phyloP scores from a whole-genome alignment of 2,113 vertebrate species.

The Rhabdomys dilectus region DNA sequence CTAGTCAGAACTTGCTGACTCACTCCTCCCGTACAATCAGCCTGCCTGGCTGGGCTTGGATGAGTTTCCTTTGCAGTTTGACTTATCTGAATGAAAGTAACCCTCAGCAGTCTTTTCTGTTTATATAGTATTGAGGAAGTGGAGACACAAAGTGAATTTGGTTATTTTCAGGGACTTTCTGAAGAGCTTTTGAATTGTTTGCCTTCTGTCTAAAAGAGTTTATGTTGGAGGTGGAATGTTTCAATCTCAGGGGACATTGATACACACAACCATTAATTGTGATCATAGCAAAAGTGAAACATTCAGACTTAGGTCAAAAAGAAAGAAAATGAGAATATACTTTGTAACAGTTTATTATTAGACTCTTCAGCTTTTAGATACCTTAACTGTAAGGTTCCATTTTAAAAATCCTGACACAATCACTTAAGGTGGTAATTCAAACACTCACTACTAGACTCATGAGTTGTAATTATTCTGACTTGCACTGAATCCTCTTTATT shows the following conservation, averaged over 20 bases:
- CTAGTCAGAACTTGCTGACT: too few species aligned
- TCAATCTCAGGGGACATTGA: neutral
- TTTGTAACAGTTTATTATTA: neutral
- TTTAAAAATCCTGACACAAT: neutral
- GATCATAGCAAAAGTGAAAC: neutral
- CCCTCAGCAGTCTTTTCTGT: neutral
- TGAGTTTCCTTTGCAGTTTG: neutral
- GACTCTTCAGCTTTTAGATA: neutral
- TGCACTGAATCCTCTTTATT: neutral
- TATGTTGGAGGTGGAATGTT: neutral
- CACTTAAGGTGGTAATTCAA: neutral
- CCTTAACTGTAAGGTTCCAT: neutral
- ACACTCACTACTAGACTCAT: too few species aligned
- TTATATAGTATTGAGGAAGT: neutral
- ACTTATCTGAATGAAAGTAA: neutral
- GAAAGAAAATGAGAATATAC: neutral
- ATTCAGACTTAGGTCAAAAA: neutral
- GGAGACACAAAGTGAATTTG: neutral
- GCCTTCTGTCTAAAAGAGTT: neutral
- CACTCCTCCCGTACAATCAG: too few species aligned
- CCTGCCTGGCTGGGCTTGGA: neutral
- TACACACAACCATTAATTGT: neutral
- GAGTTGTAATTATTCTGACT: too few species aligned
- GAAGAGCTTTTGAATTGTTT: neutral
- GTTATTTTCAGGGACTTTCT: neutral